These are phyloP conservation scores for Torymus texanus DNA, from an alignment of 2,888 invertebrate species.

Conservation along the genomic window DNA sequence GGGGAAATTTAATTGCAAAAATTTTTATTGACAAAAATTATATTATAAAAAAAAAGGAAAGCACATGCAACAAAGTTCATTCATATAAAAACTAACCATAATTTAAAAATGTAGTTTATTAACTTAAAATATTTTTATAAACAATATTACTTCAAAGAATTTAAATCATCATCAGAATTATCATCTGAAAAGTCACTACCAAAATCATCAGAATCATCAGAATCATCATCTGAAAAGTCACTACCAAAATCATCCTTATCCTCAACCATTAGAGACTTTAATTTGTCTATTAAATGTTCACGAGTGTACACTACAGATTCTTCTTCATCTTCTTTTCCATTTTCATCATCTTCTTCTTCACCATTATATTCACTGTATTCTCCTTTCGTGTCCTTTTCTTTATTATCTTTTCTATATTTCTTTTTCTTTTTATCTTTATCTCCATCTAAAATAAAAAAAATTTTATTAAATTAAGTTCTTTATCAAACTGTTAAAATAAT, in stretches of 20 bases:
- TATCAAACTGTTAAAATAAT: background rate
- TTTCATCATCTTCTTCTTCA: constrained; percentile 54
- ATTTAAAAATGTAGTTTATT: constrained; percentile 27
- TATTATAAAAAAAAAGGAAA: constrained; percentile 42
- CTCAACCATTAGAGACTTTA: constrained; percentile 61
- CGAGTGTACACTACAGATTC: constrained; percentile 51
- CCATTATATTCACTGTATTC: background rate
- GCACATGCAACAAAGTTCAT: constrained; percentile 51
- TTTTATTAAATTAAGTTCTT: background rate
- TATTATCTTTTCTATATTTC: constrained; percentile 74
- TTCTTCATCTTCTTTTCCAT: constrained; percentile 41
- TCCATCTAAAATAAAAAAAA: constrained; percentile 48
- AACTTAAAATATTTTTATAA: constrained; percentile 22
- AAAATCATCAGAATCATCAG: background rate
- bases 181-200: constrained; percentile 48
- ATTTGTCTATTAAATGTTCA: constrained; percentile 62
- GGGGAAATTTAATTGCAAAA: constrained; percentile 25
- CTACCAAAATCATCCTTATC: constrained; percentile 48
- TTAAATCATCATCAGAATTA: constrained; percentile 50
- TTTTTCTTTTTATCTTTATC: constrained; percentile 73
- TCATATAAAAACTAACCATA: constrained; percentile 29
- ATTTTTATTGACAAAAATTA: constrained; percentile 39
- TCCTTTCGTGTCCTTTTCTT: constrained; percentile 59
- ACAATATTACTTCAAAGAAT: constrained; percentile 19
- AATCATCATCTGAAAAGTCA: constrained; percentile 52